These are phyloP conservation scores for Bubo bubo DNA, from an alignment of 2,113 vertebrate genomes.

Conservation along the genomic window DNA sequence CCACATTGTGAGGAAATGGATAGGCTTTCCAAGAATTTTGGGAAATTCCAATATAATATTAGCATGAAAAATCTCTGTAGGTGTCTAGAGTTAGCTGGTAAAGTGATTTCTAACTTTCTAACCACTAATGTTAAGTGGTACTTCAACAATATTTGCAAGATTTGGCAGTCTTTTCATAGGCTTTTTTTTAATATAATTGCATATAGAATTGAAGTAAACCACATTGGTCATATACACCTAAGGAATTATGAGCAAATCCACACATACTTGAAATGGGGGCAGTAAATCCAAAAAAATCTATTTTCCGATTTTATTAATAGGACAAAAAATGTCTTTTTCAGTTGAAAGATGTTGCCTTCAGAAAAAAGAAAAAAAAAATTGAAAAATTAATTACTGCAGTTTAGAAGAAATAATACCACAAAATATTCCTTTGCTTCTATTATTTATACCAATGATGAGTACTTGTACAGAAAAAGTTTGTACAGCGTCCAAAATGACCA, in stretches of 20 bases:
- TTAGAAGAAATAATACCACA: neutral
- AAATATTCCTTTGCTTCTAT: neutral
- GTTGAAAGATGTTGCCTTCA: neutral
- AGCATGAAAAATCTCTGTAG: neutral
- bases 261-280: fast-evolving
- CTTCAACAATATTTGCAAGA: neutral
- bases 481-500: neutral
- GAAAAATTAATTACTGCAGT: neutral
- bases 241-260: neutral
- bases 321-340: neutral
- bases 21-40: neutral
- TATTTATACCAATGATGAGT: fast-evolving
- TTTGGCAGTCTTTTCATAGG: neutral
- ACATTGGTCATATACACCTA: neutral
- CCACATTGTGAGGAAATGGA: neutral
- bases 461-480: neutral
- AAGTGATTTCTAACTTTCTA: neutral
- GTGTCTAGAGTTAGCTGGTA: neutral
- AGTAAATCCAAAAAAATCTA: fast-evolving
- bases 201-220: neutral
- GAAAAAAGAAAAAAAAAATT: fast-evolving
- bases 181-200: neutral
- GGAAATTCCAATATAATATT: neutral
- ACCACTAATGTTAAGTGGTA: neutral
- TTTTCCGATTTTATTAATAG: neutral